phyloP scores from a whole-genome alignment of 2,797 vertebrate genomes.

The Myioborus miniatus region DNA sequence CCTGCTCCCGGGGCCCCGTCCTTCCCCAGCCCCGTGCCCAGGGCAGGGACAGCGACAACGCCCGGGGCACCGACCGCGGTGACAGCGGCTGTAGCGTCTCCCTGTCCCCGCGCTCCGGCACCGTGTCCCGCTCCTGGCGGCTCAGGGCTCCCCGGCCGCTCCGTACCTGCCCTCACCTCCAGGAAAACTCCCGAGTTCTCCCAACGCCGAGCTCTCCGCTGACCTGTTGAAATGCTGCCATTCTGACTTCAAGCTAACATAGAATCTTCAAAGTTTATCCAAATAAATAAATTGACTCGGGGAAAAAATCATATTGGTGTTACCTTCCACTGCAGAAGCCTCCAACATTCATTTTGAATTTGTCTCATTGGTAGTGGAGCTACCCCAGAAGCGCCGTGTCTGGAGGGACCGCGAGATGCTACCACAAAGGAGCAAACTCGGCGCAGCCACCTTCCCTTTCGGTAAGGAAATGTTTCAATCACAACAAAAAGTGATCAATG shows the following conservation, averaged over 20 bases:
- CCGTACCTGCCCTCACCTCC: not conserved
- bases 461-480: not conserved
- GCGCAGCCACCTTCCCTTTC: not conserved
- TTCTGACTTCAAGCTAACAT: not conserved
- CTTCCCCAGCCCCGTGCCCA: not conserved
- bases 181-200: rapidly evolving
- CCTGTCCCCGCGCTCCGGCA: not conserved
- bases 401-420: rapidly evolving
- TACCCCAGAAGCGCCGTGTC: rapidly evolving
- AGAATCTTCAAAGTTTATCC: not conserved
- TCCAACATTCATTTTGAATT: not conserved
- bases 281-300: not conserved
- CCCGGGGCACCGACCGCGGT: not conserved
- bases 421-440: rapidly evolving
- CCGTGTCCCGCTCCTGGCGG: not conserved
- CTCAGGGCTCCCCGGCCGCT: not conserved
- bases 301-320: rapidly evolving
- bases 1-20: not conserved
- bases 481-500: not conserved
- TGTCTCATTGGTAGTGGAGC: not conserved
- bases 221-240: not conserved
- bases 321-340: not conserved
- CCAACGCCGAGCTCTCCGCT: rapidly evolving
- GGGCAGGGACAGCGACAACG: not conserved
- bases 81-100: rapidly evolving